Conservation (phyloP, 2,797 vertebrate species). For the Labeo calbasu region DNA sequence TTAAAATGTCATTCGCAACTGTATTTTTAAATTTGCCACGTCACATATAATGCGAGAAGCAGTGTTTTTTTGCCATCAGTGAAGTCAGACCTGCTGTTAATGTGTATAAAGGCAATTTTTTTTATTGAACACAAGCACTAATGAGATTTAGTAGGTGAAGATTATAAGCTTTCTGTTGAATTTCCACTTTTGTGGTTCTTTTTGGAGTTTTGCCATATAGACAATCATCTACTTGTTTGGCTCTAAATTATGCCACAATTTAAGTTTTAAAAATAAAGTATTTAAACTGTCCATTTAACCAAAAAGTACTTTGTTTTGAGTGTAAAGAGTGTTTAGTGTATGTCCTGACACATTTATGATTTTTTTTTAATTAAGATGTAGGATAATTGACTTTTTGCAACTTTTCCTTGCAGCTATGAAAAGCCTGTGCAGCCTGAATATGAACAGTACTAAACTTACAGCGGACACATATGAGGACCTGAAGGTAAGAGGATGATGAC, state of each 20-base stretch:
- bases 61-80: not conserved
- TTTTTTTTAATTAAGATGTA: not conserved
- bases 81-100: not conserved
- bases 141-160: not conserved
- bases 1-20: not conserved
- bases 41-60: not conserved
- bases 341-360: not conserved
- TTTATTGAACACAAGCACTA: not conserved
- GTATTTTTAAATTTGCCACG: not conserved
- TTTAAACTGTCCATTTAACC: not conserved
- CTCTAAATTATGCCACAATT: not conserved
- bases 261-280: not conserved
- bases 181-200: not conserved
- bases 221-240: not conserved
- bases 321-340: not conserved
- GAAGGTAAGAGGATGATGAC: conserved; percentile 81
- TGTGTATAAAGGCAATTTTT: not conserved
- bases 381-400: not conserved
- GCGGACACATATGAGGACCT: conserved; percentile 98
- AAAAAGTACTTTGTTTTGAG: not conserved
- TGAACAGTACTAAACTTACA: conserved; percentile 99
- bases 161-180: not conserved
- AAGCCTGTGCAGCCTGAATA: conserved; percentile 97
- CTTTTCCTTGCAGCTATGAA: conserved; percentile 88
- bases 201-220: not conserved